Evolutionary conservation across 2,797 vertebrate genomes (phyloP).

Genomic region (Lates japonicus): DNA sequence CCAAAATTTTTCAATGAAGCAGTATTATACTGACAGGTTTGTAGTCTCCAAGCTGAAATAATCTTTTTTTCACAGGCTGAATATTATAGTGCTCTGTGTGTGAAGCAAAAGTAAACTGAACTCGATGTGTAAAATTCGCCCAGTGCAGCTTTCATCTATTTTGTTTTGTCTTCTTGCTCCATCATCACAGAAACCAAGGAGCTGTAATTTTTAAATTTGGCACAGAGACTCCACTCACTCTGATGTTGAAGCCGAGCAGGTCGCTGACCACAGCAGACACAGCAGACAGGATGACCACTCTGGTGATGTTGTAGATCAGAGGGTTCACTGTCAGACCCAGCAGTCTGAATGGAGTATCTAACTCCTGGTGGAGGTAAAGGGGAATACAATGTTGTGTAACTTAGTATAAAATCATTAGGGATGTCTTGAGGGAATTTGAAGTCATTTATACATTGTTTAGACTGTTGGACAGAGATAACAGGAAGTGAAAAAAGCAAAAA

Average conservation of each 20-base stretch:
- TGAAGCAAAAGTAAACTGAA: background rate
- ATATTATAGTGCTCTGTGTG: background rate
- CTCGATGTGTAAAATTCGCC: background rate
- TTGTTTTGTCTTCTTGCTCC: background rate
- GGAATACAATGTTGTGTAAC: background rate
- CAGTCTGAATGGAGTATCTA: slow-evolving; percentile 96
- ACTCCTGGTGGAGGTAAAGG: slow-evolving; percentile 84
- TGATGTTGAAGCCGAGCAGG: slow-evolving; percentile 97
- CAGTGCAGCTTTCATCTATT: background rate
- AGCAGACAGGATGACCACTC: slow-evolving; percentile 96
- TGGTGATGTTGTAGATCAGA: slow-evolving; percentile 97
- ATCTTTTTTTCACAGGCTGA: background rate
- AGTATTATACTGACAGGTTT: background rate
- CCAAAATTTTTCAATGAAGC: background rate
- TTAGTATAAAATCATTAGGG: background rate
- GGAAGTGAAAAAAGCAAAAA: background rate
- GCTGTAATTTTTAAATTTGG: too few species aligned
- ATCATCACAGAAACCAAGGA: background rate
- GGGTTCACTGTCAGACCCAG: slow-evolving; percentile 98
- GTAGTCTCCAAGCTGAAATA: background rate
- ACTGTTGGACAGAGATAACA: background rate
- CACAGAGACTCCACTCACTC: slow-evolving; percentile 85
- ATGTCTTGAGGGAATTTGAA: background rate
- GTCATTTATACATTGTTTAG: background rate
- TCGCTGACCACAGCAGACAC: slow-evolving; percentile 98